A percentile compares a stretch with the other conserved stretches of the same genome.
These are phyloP conservation scores for Redunca redunca DNA, from an alignment of 2,113 vertebrate species.

Conservation along the genomic window DNA sequence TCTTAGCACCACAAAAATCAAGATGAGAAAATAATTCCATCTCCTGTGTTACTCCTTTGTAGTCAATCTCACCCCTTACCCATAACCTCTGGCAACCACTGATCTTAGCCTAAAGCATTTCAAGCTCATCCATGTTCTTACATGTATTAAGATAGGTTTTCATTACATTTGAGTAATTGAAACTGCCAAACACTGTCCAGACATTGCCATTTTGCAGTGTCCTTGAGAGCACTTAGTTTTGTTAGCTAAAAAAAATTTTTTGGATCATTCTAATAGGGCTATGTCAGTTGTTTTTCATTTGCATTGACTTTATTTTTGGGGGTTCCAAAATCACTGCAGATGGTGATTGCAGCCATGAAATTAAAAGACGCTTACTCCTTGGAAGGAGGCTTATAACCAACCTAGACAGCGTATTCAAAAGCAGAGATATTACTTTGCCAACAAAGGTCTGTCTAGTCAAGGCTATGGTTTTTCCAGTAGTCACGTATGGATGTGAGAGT, in stretches of 20 bases:
- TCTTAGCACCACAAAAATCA: not conserved
- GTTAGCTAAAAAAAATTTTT: not conserved
- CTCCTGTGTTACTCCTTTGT: not conserved
- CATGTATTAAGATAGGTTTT: not conserved
- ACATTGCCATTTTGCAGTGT: not conserved
- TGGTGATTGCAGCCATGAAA: too few species aligned
- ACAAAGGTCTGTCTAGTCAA: too few species aligned
- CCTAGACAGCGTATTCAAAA: too few species aligned
- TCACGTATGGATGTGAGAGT: too few species aligned
- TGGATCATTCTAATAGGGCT: not conserved
- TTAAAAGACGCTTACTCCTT: too few species aligned
- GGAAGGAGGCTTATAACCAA: too few species aligned
- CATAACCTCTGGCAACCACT: not conserved
- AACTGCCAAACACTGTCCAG: not conserved
- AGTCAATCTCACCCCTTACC: not conserved
- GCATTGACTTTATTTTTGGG: too few species aligned
- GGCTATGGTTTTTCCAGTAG: too few species aligned
- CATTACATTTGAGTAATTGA: not conserved
- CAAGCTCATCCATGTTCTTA: not conserved
- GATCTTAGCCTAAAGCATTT: not conserved
- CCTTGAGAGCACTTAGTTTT: not conserved
- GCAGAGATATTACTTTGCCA: too few species aligned
- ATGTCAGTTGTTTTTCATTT: not conserved
- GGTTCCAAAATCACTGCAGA: too few species aligned
- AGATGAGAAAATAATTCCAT: not conserved